Percentiles rank a stretch among this genome's conserved stretches.
These are phyloP conservation scores for Rhipidura dahli DNA, from an alignment of 2,113 vertebrate species.

Conservation along the genomic window DNA sequence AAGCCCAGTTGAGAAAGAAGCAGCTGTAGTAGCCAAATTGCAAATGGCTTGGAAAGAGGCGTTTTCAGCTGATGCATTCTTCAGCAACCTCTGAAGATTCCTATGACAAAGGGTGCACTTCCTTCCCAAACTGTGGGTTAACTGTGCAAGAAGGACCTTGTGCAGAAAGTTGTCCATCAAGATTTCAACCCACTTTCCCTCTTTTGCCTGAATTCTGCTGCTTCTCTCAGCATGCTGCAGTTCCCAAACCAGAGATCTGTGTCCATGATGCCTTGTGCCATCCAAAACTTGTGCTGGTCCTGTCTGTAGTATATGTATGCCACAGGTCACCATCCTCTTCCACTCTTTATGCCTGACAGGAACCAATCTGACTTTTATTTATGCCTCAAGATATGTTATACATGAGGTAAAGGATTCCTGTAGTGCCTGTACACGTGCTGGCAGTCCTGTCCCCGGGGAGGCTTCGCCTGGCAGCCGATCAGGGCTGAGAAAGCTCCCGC, in stretches of 20 bases:
- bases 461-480: rapidly evolving
- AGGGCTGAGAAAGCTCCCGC: rapidly evolving
- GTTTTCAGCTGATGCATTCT: background rate
- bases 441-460: background rate
- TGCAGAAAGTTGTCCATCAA: background rate
- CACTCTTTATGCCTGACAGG: background rate
- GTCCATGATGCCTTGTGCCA: background rate
- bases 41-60: slow-evolving; percentile 13
- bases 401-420: background rate
- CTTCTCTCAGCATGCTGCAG: background rate
- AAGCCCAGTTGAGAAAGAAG: background rate
- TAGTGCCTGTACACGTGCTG: background rate
- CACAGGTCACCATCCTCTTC: background rate
- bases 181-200: background rate
- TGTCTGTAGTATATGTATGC: rapidly evolving
- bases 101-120: background rate
- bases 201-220: background rate
- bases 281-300: background rate
- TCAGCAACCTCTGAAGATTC: background rate
- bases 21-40: background rate
- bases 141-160: background rate
- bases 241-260: background rate
- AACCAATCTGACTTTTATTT: background rate
- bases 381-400: background rate
- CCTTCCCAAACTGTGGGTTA: background rate